Evolutionary conservation across 2,113 vertebrate species (phyloP).

Genomic region (Mixornis gularis): DNA sequence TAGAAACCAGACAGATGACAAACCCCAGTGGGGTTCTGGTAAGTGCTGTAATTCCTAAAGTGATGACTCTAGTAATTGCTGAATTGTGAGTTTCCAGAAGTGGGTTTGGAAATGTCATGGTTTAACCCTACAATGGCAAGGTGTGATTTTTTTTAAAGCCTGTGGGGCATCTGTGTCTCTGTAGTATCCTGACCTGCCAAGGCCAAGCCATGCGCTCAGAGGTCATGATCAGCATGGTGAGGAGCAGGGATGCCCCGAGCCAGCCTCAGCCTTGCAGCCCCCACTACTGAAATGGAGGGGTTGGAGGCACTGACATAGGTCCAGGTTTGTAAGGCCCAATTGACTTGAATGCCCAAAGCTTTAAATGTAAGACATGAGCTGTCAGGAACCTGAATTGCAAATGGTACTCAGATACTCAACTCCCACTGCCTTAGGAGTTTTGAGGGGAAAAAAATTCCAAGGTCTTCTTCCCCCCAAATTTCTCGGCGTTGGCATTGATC

Average conservation of each 20-base stretch:
- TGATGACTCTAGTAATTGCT: slow-evolving; percentile 38
- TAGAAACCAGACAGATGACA: slow-evolving; percentile 52
- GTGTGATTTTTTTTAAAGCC: not conserved
- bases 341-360: not conserved
- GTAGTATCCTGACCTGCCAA: not conserved
- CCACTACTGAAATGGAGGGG: not conserved
- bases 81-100: slow-evolving; percentile 34
- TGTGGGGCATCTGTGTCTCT: not conserved
- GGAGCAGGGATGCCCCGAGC: not conserved
- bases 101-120: not conserved
- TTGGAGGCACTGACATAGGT: not conserved
- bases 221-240: accelerated
- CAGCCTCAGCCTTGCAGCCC: not conserved
- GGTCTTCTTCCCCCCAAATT: not conserved
- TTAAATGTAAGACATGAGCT: not conserved
- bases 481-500: not conserved
- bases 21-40: not conserved
- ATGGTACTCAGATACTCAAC: not conserved
- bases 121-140: not conserved
- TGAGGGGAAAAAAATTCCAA: not conserved
- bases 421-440: not conserved
- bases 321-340: not conserved
- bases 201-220: not conserved
- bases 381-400: not conserved
- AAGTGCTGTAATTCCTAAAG: slow-evolving; percentile 13